A percentile compares a stretch with the other conserved stretches of the same genome.
phyloP scores from a whole-genome alignment of 2,113 vertebrate genomes.

The Dicerorhinus sumatrensis region DNA sequence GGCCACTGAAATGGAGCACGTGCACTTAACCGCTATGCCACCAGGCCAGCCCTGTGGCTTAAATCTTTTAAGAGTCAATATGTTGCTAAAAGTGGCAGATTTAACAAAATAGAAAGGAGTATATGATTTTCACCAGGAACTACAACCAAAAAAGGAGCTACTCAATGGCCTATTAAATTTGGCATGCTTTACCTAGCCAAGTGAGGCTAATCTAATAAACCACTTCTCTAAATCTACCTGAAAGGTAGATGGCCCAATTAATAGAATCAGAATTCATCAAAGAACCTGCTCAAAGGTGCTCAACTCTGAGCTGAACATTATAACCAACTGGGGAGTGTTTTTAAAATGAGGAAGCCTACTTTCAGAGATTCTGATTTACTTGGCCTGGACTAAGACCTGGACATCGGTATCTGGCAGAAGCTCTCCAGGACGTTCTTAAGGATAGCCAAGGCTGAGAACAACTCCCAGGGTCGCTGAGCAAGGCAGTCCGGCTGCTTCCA shows the following conservation, averaged over 20 bases:
- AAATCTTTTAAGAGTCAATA: constrained; percentile 46
- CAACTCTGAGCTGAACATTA: neutral
- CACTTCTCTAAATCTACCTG: neutral
- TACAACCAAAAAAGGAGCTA: neutral
- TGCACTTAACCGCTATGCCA: too few species aligned
- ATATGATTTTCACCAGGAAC: neutral
- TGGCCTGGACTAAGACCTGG: neutral
- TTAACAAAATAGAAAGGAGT: constrained; percentile 20
- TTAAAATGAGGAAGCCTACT: neutral
- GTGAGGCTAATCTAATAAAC: neutral
- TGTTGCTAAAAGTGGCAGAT: neutral
- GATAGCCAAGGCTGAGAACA: neutral
- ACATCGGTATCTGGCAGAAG: neutral
- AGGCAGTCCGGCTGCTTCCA: rapidly evolving
- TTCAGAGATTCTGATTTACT: neutral
- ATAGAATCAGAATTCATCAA: neutral
- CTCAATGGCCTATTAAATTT: neutral
- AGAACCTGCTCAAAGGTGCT: neutral
- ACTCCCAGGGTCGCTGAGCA: neutral
- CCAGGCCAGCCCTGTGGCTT: neutral
- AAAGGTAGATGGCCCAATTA: neutral
- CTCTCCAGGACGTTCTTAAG: neutral
- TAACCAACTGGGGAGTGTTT: constrained; percentile 14
- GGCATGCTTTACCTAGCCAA: neutral
- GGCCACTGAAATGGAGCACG: too few species aligned